Evolutionary conservation across 2,797 vertebrate genomes (phyloP).

Genomic region (Gastrophryne carolinensis): DNA sequence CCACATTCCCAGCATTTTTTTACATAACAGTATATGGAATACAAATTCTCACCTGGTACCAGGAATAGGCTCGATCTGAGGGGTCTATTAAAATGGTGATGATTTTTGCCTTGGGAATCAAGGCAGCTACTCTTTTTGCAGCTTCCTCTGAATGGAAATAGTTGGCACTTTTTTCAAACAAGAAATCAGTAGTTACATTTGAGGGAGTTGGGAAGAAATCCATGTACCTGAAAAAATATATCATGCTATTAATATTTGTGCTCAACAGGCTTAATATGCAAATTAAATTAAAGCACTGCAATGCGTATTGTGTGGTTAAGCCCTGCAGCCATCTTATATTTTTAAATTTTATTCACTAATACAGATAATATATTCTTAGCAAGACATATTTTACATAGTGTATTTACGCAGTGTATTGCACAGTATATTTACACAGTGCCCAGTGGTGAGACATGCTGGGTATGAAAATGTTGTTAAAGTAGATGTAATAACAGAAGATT

Average conservation of each 20-base stretch:
- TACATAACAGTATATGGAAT: not conserved
- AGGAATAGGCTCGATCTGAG: conserved; percentile 91
- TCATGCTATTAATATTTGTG: not conserved
- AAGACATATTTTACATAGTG: no score
- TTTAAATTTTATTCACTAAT: no score
- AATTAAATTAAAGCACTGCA: not conserved
- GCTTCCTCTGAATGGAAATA: conserved; percentile 95
- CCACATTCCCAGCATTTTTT: not conserved
- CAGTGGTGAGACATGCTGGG: no score
- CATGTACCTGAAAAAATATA: conserved; percentile 86
- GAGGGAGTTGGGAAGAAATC: conserved; percentile 92
- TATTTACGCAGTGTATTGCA: no score
- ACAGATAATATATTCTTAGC: no score
- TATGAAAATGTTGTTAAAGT: no score
- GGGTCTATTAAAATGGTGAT: conserved; percentile 95
- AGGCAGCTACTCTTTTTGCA: conserved; percentile 81
- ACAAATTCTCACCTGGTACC: conserved; percentile 84
- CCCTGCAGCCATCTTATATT: no score
- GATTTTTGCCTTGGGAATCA: conserved; percentile 93
- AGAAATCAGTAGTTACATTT: conserved; percentile 89
- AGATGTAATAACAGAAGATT: no score
- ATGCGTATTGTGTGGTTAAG: no score
- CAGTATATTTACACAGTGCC: no score
- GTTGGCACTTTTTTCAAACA: conserved; percentile 97
- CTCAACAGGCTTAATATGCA: not conserved